phyloP scores from a whole-genome alignment of 2,113 vertebrate species.

The Forbesichthys papilliferus region DNA sequence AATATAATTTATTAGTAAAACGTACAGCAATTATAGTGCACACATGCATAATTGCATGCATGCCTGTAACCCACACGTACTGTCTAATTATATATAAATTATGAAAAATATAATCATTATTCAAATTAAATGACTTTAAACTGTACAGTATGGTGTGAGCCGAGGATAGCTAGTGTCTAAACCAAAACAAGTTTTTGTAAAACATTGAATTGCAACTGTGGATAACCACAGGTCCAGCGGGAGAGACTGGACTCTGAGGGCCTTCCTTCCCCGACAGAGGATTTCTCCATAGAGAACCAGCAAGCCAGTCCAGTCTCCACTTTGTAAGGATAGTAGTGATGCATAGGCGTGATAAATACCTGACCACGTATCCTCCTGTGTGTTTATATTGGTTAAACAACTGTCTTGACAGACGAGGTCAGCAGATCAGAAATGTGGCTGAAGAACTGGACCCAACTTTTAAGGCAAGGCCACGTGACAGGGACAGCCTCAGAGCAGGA shows the following conservation, averaged over 20 bases:
- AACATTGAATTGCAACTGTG: not conserved
- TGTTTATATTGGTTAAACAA: not conserved
- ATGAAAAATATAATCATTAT: too few species aligned
- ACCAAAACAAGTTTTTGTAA: too few species aligned
- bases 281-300: constrained; percentile 63
- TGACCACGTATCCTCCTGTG: not conserved
- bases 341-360: too few species aligned
- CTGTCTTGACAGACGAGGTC: constrained; percentile 46
- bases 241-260: constrained; percentile 72
- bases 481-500: constrained; percentile 28
- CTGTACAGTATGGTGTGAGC: too few species aligned
- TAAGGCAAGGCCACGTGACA: constrained; percentile 53
- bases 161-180: too few species aligned
- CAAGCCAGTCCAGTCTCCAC: constrained; percentile 45
- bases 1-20: too few species aligned
- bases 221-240: constrained; percentile 46
- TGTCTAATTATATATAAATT: too few species aligned
- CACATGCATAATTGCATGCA: too few species aligned
- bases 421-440: constrained; percentile 70
- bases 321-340: constrained; percentile 49
- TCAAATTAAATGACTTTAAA: too few species aligned
- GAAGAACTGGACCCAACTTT: constrained; percentile 81
- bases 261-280: constrained; percentile 65
- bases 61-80: too few species aligned
- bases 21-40: too few species aligned